phyloP scores from a whole-genome alignment of 2,888 invertebrate species.

The Tanypteryx hageni region DNA sequence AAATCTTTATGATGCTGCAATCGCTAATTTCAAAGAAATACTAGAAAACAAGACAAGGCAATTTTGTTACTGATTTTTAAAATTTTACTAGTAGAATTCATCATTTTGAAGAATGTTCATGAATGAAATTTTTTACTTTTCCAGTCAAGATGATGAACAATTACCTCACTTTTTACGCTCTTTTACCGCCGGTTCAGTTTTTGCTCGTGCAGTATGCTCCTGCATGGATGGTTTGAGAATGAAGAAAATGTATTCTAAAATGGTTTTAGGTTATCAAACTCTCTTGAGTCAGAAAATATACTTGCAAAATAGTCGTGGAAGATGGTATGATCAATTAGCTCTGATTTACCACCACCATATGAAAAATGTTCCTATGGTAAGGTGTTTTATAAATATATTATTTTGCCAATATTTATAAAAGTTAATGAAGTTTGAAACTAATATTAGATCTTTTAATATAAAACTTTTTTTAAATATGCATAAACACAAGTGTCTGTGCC shows the following conservation, averaged over 20 bases:
- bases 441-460: no score
- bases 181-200: slow-evolving; percentile 23
- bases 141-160: slow-evolving; percentile 14
- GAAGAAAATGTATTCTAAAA: slow-evolving; percentile 39
- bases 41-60: not conserved
- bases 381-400: not conserved
- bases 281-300: slow-evolving; percentile 45
- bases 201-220: not conserved
- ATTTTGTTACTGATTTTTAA: not conserved
- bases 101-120: not conserved
- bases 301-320: slow-evolving; percentile 29
- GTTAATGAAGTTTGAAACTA: no score
- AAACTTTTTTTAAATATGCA: no score
- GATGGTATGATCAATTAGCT: slow-evolving; percentile 51
- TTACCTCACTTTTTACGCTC: slow-evolving; percentile 19
- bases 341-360: slow-evolving; percentile 30
- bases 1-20: slow-evolving; percentile 5
- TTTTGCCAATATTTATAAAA: no score
- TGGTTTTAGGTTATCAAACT: slow-evolving; percentile 21
- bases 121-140: not conserved
- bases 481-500: no score
- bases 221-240: slow-evolving; percentile 40
- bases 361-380: slow-evolving; percentile 50
- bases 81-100: not conserved
- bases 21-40: not conserved